phyloP scores from a whole-genome alignment of 2,113 vertebrate genomes.

The Uria lomvia region DNA sequence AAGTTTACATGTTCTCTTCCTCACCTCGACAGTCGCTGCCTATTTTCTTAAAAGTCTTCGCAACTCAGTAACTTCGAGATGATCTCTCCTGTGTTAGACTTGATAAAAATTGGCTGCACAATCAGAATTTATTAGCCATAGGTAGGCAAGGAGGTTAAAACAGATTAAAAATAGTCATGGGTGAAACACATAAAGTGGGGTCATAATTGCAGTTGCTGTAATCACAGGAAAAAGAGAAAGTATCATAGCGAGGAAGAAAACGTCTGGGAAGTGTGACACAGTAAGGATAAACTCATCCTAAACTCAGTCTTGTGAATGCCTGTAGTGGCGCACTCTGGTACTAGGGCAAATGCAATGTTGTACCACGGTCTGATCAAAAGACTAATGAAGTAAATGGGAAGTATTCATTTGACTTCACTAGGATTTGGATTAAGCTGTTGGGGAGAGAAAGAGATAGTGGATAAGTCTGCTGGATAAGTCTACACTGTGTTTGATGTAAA shows the following conservation, averaged over 20 bases:
- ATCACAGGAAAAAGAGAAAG: background rate
- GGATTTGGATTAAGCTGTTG: background rate
- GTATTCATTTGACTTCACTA: background rate
- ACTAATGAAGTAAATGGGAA: background rate
- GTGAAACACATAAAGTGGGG: background rate
- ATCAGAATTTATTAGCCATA: background rate
- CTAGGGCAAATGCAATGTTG: background rate
- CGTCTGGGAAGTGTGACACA: background rate
- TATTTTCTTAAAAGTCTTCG: background rate
- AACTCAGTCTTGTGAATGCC: background rate
- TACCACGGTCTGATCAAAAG: background rate
- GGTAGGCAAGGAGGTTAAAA: background rate
- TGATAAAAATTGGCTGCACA: background rate
- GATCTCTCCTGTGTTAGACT: background rate
- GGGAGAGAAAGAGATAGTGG: background rate
- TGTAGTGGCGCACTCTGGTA: background rate
- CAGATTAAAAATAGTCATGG: background rate
- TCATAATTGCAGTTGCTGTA: background rate
- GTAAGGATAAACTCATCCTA: background rate
- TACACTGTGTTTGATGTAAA: background rate
- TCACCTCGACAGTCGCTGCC: background rate
- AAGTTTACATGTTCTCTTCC: background rate
- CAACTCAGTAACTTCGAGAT: background rate
- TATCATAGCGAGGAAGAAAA: background rate
- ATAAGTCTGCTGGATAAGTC: background rate